phyloP scores from a whole-genome alignment of 2,797 vertebrate genomes.

The Tapera naevia region DNA sequence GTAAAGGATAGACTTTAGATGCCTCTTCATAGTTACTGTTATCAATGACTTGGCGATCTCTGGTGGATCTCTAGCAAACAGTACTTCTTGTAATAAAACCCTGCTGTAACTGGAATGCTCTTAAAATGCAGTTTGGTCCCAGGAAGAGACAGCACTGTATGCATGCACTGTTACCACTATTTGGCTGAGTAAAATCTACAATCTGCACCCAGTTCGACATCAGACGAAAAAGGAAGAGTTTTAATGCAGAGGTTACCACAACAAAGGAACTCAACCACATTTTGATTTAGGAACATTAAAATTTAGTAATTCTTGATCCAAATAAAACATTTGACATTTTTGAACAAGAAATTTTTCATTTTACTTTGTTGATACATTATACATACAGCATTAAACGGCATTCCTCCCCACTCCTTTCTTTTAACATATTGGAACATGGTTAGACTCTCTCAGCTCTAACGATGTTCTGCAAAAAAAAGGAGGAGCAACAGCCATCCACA shows the following conservation, averaged over 20 bases:
- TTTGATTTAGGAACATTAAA: background rate
- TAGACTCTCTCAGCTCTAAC: background rate
- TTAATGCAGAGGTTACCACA: background rate
- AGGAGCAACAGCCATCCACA: background rate
- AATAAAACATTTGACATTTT: background rate
- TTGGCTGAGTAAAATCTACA: background rate
- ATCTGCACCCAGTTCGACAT: background rate
- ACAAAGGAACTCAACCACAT: background rate
- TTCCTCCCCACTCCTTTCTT: background rate
- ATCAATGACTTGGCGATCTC: background rate
- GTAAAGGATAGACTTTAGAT: background rate
- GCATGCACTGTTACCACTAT: background rate
- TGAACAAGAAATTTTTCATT: background rate
- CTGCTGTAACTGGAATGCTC: background rate
- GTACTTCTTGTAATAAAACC: background rate
- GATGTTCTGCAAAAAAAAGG: background rate
- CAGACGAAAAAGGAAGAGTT: background rate
- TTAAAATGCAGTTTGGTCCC: background rate
- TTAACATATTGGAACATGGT: background rate
- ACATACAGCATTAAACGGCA: background rate
- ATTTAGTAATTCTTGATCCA: background rate
- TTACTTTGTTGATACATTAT: background rate
- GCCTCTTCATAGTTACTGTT: background rate
- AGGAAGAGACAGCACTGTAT: background rate
- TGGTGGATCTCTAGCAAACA: background rate